Conservation (phyloP, 2,113 vertebrate genomes). For the Agapornis roseicollis region DNA sequence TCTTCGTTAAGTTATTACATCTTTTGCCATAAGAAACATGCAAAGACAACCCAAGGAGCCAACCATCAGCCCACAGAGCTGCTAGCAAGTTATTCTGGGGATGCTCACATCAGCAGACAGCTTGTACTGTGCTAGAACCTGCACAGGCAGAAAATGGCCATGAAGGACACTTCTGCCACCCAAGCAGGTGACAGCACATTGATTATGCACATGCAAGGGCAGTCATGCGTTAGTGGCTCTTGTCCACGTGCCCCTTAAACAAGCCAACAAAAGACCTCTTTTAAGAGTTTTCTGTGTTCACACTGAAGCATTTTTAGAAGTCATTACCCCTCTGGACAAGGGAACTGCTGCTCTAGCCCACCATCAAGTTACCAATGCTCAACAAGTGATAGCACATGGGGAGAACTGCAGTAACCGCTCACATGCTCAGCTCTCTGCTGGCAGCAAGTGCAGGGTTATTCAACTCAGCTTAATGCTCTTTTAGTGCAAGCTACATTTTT, state of each 20-base stretch:
- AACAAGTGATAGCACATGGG: fast-evolving
- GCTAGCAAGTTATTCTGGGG: not conserved
- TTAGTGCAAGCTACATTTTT: not conserved
- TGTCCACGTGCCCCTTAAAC: not conserved
- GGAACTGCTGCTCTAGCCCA: not conserved
- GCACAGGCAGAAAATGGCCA: not conserved
- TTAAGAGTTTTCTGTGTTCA: not conserved
- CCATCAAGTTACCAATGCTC: not conserved
- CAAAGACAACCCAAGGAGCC: not conserved
- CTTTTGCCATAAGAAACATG: constrained; percentile 23
- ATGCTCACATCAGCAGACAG: not conserved
- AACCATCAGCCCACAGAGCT: not conserved
- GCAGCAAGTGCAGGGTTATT: constrained; percentile 24
- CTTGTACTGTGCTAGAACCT: not conserved
- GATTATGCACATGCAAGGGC: not conserved
- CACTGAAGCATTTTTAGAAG: not conserved
- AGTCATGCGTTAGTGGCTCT: not conserved
- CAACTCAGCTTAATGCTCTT: not conserved
- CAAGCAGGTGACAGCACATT: not conserved
- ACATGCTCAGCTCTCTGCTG: not conserved
- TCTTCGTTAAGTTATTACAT: not conserved
- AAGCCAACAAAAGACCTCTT: not conserved
- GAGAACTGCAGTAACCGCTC: not conserved
- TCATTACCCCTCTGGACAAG: not conserved
- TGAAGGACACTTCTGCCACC: not conserved